These are phyloP conservation scores for Lophius piscatorius DNA, from an alignment of 2,113 vertebrate species.

Conservation along the genomic window DNA sequence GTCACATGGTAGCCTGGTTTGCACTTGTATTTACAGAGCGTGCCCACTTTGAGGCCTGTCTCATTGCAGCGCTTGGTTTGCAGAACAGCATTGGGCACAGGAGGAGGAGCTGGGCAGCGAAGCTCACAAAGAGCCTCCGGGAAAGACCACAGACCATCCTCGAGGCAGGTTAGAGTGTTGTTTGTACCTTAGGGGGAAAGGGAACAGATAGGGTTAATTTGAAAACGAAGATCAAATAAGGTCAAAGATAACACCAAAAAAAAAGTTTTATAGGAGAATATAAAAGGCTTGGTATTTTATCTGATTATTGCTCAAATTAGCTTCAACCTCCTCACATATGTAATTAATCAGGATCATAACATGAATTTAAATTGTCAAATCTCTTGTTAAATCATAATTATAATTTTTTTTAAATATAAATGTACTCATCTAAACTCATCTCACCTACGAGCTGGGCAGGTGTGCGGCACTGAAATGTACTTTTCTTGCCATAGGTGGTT, in stretches of 20 bases:
- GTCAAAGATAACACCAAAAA: neutral
- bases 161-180: constrained; percentile 91
- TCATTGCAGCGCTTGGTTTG: constrained; percentile 90
- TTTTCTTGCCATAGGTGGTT: constrained; percentile 92
- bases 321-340: neutral
- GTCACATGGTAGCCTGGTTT: constrained; percentile 93
- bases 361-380: neutral
- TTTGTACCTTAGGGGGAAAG: constrained; percentile 84
- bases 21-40: constrained; percentile 98
- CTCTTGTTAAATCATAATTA: neutral
- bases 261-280: no score
- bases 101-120: constrained; percentile 89
- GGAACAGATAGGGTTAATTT: neutral
- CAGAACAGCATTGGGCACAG: constrained; percentile 88
- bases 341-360: neutral
- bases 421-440: no score
- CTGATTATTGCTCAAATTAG: no score
- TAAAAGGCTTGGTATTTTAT: no score
- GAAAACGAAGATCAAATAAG: neutral
- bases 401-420: no score
- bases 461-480: constrained; percentile 90
- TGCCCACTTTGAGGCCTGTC: constrained; percentile 93
- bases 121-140: constrained; percentile 96
- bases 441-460: constrained; percentile 94
- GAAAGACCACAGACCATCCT: constrained; percentile 98